Evolutionary conservation across 2,888 invertebrate species (phyloP).

Genomic region (Apotomis capreana): DNA sequence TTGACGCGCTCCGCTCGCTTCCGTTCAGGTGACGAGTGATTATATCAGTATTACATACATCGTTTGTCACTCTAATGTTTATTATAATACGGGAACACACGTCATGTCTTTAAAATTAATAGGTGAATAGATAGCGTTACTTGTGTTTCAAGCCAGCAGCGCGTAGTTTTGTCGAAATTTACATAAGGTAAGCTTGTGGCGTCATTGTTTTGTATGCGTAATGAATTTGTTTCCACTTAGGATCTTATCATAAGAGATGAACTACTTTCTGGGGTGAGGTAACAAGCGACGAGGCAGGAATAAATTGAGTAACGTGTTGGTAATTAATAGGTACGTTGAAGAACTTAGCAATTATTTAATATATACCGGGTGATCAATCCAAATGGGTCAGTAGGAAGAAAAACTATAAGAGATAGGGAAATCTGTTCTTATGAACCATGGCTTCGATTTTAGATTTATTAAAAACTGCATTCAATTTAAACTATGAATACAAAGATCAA

Average conservation of each 20-base stretch:
- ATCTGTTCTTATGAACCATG: no score
- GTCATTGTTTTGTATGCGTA: slow-evolving; percentile 50
- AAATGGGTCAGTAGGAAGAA: no score
- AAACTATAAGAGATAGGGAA: no score
- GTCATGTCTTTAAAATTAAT: slow-evolving; percentile 62
- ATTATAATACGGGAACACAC: slow-evolving; percentile 45
- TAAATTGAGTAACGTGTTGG: slow-evolving; percentile 4
- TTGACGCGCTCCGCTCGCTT: slow-evolving; percentile 65
- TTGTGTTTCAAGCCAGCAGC: slow-evolving; percentile 55
- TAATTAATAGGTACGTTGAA: slow-evolving; percentile 3
- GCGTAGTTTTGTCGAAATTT: slow-evolving; percentile 60
- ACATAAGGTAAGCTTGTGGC: slow-evolving; percentile 56
- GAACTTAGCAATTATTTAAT: no score
- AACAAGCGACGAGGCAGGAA: slow-evolving; percentile 25
- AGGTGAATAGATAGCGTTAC: slow-evolving; percentile 58
- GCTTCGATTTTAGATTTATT: no score
- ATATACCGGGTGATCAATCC: no score
- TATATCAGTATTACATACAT: slow-evolving; percentile 62
- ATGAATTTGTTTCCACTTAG: slow-evolving; percentile 58
- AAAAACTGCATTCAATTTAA: no score
- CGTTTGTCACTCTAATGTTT: slow-evolving; percentile 67
- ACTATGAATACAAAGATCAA: no score
- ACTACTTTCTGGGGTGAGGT: slow-evolving; percentile 43
- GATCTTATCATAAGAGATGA: slow-evolving; percentile 57
- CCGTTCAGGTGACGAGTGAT: slow-evolving; percentile 80